Conservation (phyloP, 2,113 vertebrate genomes). For the Conger conger region DNA sequence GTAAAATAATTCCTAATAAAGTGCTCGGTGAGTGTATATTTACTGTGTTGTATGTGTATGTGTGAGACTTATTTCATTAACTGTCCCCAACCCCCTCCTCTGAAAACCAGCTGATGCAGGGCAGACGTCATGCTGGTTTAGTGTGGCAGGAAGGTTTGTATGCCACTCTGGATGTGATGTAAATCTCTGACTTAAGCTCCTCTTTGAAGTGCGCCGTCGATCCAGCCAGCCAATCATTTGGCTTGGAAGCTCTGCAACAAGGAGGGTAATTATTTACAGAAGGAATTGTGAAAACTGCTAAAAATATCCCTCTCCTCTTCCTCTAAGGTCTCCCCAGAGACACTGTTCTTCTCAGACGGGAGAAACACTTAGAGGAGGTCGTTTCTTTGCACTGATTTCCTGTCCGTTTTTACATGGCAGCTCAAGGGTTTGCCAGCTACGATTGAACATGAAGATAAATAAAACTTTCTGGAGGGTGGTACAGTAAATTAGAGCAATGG, state of each 20-base stretch:
- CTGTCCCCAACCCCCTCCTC: no score
- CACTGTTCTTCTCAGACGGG: conserved; percentile 30
- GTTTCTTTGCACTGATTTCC: neutral
- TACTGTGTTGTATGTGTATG: no score
- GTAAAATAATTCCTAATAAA: no score
- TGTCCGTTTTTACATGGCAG: conserved; percentile 6
- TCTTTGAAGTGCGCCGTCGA: conserved; percentile 37
- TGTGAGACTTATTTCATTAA: no score
- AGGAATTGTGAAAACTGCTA: conserved; percentile 54
- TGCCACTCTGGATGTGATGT: conserved; percentile 14
- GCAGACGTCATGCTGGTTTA: neutral
- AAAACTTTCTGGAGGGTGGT: neutral
- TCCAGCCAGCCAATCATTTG: conserved; percentile 29
- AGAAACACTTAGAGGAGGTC: conserved; percentile 7
- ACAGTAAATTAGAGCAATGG: neutral
- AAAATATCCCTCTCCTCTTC: conserved; percentile 56
- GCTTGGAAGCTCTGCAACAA: conserved; percentile 41
- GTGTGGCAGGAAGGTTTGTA: neutral
- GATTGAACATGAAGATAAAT: neutral
- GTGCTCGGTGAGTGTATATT: no score
- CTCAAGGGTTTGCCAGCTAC: neutral
- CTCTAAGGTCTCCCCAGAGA: conserved; percentile 43
- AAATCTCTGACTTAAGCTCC: neutral
- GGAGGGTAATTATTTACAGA: conserved; percentile 61
- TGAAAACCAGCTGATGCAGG: neutral